Evolutionary conservation across 2,113 vertebrate genomes (phyloP).

Genomic region (Cyanocitta stelleri): DNA sequence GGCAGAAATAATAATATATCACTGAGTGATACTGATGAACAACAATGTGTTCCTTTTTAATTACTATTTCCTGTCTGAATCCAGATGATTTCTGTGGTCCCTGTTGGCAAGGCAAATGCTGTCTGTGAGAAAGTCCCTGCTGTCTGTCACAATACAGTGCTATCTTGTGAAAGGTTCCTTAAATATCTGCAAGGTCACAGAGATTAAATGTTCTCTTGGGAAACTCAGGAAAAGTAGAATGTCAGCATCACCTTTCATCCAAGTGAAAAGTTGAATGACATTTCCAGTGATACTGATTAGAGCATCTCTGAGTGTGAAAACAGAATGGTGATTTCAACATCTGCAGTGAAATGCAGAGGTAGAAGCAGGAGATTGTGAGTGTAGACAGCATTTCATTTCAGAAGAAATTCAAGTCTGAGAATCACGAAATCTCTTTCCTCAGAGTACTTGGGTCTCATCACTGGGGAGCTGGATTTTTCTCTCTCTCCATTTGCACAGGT

Average conservation of each 20-base stretch:
- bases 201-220: constrained; percentile 64
- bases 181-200: constrained; percentile 65
- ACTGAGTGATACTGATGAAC: neutral
- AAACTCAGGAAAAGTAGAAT: constrained; percentile 62
- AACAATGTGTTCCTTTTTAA: neutral
- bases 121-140: constrained; percentile 28
- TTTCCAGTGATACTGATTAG: constrained; percentile 65
- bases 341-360: constrained; percentile 4
- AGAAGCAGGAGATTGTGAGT: neutral
- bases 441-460: neutral
- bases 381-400: neutral
- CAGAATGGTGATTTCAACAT: constrained; percentile 26
- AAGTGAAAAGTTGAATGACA: constrained; percentile 58
- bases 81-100: constrained; percentile 32
- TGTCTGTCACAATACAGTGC: constrained; percentile 43
- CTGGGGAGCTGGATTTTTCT: neutral
- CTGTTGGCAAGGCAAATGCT: constrained; percentile 46
- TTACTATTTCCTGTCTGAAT: neutral
- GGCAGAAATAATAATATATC: neutral
- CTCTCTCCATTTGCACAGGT: neutral
- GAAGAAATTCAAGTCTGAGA: neutral
- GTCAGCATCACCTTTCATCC: constrained; percentile 60
- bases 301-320: constrained; percentile 15
- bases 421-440: neutral
- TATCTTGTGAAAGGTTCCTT: constrained; percentile 52